Conservation (phyloP, 2,888 invertebrate genomes). For the Hermaeophaga mercurialis region DNA sequence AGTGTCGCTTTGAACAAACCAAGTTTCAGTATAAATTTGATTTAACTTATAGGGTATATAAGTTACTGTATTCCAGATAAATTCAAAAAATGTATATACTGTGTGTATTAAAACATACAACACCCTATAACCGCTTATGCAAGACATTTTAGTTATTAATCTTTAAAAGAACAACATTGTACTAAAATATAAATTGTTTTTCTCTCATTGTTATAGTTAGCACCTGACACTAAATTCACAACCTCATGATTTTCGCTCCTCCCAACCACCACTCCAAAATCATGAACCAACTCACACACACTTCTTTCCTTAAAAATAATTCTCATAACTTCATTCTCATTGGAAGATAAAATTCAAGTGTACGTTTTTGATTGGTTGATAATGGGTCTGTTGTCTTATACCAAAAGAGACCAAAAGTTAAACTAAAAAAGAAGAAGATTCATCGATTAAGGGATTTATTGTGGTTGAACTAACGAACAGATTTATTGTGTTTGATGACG, state of each 20-base stretch:
- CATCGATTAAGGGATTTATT: no score
- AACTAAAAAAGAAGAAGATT: no score
- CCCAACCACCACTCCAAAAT: not conserved
- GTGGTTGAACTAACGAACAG: no score
- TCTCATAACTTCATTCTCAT: no score
- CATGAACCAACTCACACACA: not conserved
- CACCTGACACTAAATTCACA: constrained; percentile 15
- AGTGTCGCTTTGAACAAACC: constrained; percentile 17
- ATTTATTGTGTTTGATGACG: no score
- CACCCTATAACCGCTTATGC: constrained; percentile 28
- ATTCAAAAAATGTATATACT: constrained; percentile 43
- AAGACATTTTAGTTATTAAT: constrained; percentile 4
- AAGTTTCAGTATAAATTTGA: constrained; percentile 42
- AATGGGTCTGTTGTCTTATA: no score
- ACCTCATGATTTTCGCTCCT: constrained; percentile 9
- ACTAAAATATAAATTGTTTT: not conserved
- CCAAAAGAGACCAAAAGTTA: no score
- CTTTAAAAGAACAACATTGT: constrained; percentile 8
- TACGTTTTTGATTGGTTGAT: constrained; percentile 12
- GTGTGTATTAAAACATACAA: constrained; percentile 41
- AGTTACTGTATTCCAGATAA: constrained; percentile 28
- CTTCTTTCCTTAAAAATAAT: no score
- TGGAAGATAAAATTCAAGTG: constrained; percentile 12
- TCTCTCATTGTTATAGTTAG: not conserved
- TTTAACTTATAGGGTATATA: constrained; percentile 34